These are phyloP conservation scores for Tillus elongatus DNA, from an alignment of 2,888 invertebrate genomes.

Conservation along the genomic window DNA sequence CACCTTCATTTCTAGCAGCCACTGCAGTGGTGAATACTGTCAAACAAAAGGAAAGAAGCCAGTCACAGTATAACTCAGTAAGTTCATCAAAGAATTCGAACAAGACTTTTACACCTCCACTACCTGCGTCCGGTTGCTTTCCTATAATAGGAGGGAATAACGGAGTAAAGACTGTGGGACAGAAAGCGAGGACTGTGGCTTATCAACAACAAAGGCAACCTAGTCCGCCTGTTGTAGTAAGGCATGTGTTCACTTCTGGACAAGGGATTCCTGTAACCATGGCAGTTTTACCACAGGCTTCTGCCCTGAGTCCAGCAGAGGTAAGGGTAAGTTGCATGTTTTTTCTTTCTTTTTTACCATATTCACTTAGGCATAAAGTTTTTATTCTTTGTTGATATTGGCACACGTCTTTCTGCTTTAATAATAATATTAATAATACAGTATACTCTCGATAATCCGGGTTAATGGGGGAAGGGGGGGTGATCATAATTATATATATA, in stretches of 20 bases:
- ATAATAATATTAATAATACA: too few relatives aligned
- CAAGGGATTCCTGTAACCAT: constrained; percentile 50
- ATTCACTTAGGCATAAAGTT: too few relatives aligned
- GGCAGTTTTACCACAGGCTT: constrained; percentile 45
- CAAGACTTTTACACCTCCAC: constrained; percentile 41
- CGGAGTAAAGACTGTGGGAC: constrained; percentile 39
- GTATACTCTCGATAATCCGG: too few relatives aligned
- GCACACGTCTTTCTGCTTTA: too few relatives aligned
- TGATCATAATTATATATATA: too few relatives aligned
- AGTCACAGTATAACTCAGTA: constrained; percentile 41
- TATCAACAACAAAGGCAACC: constrained; percentile 50
- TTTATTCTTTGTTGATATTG: too few relatives aligned
- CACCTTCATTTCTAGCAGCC: constrained; percentile 62
- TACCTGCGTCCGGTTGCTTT: constrained; percentile 33
- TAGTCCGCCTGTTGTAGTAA: constrained; percentile 54
- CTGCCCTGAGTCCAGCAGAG: constrained; percentile 39
- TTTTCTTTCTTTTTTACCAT: too few relatives aligned
- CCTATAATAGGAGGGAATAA: constrained; percentile 37
- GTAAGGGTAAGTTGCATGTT: constrained; percentile 35
- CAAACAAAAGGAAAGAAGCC: constrained; percentile 32
- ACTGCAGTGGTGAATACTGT: constrained; percentile 35
- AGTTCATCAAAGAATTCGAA: constrained; percentile 33
- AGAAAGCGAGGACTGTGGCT: constrained; percentile 38
- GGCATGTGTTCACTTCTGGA: constrained; percentile 51
- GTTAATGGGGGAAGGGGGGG: too few relatives aligned